Base-by-base conservation (phyloP, 1,140 invertebrate genomes). In the Doryteuthis pealeii region DNA sequence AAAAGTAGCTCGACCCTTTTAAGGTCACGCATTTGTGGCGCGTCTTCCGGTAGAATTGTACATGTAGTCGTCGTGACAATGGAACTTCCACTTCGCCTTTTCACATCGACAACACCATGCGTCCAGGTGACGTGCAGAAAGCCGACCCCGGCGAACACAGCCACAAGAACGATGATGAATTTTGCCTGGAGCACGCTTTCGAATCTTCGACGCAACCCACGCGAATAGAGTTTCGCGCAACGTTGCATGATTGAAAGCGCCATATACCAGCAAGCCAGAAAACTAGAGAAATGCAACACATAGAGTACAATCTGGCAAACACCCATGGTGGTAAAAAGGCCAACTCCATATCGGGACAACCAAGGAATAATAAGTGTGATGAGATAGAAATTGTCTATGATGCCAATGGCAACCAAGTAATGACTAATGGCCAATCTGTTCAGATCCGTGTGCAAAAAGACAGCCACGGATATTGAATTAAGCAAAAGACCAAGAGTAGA, bases 301-400 rank as follows among this genome's bases (percentile, higher is more conserved):
- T 79, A 81, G 5, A 72, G 72, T 4, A 77, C 78, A 1, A 81
- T 35, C 70, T 81, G 79, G 40, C 79, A 81, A 12, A 79, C 68
- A 8, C 79, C 79, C n/a, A 75, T 77, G 8, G 49, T 77, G 70
- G 72, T 76, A 70, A 77, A 77, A 30, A 81, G 30, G 18, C 74
- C 69, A 32, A 69, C 65, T 1, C 76, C 72, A n/a, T 73, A 70
- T 3, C 54, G 15, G 0, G 77, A 76, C 18, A 71, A 54, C 79
- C 79, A 80, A 26, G 73, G 15, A 3, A 79, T 74, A 6, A 76
- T 35, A 22, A 74, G 67, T 31, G 69, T 74, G 8, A 76, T 8
- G 18, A 79, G 70, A 58, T 77, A 77, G 28, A 77, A 66, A 3
- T 74, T 35, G 62, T 81, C 77, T 5, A 77, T 31, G n/a, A 81